phyloP scores from a whole-genome alignment of 2,797 vertebrate genomes.

The Rhinoraja longicauda region DNA sequence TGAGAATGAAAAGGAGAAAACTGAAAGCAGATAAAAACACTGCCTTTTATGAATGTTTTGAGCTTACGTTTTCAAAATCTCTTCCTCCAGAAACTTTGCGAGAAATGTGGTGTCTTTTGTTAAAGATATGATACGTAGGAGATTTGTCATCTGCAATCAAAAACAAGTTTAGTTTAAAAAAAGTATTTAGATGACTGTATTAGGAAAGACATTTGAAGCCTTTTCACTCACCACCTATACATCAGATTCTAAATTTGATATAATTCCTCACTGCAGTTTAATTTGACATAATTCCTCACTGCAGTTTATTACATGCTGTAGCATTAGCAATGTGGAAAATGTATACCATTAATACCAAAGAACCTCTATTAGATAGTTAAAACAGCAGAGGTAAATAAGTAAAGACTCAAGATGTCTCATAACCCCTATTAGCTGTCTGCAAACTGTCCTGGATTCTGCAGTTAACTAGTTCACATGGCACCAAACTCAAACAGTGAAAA shows the following conservation, averaged over 20 bases:
- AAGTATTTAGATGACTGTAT: background rate
- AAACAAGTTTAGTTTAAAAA: slow-evolving; percentile 39
- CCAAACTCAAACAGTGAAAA: background rate
- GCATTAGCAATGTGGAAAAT: background rate
- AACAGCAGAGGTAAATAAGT: background rate
- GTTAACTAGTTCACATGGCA: background rate
- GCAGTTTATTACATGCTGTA: background rate
- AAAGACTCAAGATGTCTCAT: background rate
- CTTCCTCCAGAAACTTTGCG: slow-evolving; percentile 74
- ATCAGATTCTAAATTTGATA: background rate
- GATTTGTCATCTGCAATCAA: slow-evolving; percentile 68
- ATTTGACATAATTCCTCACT: background rate
- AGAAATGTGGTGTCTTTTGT: slow-evolving; percentile 78
- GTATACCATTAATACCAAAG: background rate
- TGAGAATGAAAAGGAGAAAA: background rate
- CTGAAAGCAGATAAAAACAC: background rate
- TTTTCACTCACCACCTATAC: background rate
- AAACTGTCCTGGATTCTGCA: background rate
- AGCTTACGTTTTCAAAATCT: slow-evolving; percentile 73
- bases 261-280: background rate
- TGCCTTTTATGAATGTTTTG: background rate
- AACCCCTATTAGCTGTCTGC: too few relatives aligned
- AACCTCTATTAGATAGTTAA: background rate
- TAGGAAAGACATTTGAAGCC: background rate
- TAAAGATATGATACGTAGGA: slow-evolving; percentile 79